Conservation (phyloP, 2,797 vertebrate genomes). For the Enteromius fasciolatus region DNA sequence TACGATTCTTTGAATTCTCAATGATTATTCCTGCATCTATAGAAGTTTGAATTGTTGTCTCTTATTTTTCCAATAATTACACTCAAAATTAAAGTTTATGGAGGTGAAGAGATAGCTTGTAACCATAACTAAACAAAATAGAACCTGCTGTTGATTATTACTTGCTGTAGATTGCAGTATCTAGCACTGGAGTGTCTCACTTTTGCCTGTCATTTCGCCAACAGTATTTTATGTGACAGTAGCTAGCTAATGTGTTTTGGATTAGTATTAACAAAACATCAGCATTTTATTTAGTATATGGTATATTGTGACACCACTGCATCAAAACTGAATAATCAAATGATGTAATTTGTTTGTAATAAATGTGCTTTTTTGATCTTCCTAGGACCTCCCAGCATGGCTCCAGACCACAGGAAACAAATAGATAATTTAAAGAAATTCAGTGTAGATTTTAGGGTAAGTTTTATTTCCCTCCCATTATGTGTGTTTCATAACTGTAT, state of each 20-base stretch:
- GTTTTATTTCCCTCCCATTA: conserved; percentile 62
- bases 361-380: conserved; percentile 47
- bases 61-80: not conserved
- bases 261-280: not conserved
- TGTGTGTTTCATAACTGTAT: not conserved
- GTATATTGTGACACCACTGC: not conserved
- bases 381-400: conserved; percentile 87
- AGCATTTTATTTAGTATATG: too few relatives aligned
- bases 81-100: not conserved
- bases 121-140: not conserved
- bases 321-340: not conserved
- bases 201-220: not conserved
- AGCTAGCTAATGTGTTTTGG: not conserved
- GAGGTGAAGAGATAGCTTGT: not conserved
- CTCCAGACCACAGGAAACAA: conserved; percentile 96
- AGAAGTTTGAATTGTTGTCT: not conserved
- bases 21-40: not conserved
- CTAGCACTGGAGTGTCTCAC: not conserved
- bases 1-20: not conserved
- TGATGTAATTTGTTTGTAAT: not conserved
- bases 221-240: not conserved
- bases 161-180: not conserved
- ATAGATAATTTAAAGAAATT: conserved; percentile 99
- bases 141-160: not conserved
- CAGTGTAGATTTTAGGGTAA: conserved; percentile 98